These are phyloP conservation scores for Helicoverpa armigera DNA, from an alignment of 1,140 invertebrate species.

Conservation along the genomic window DNA sequence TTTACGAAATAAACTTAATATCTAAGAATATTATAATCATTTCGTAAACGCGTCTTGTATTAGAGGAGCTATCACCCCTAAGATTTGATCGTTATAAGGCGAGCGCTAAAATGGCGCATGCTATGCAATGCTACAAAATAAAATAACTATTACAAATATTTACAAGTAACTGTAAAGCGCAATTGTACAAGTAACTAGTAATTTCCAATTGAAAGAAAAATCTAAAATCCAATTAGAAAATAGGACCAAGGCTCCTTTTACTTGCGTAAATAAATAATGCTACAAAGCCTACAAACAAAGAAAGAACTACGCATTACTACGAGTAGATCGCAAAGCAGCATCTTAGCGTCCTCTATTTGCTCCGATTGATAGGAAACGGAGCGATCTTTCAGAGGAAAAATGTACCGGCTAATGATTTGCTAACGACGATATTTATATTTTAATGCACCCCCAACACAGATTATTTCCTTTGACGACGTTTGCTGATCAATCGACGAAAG, in stretches of 20 bases:
- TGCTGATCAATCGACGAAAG: slow-evolving; percentile 42
- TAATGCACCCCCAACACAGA: slow-evolving; percentile 78
- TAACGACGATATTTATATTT: slow-evolving; percentile 85
- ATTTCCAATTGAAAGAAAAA: too few species aligned
- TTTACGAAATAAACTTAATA: background rate
- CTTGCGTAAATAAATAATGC: too few species aligned
- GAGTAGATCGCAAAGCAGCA: slow-evolving; percentile 13
- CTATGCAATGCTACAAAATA: too few species aligned
- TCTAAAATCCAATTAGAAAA: too few species aligned
- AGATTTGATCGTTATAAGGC: slow-evolving; percentile 30
- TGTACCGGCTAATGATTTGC: slow-evolving; percentile 83
- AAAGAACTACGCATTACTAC: background rate
- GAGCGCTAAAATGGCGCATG: slow-evolving; percentile 39
- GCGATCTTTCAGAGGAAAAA: slow-evolving; percentile 71
- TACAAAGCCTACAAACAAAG: too few species aligned
- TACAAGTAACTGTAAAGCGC: too few species aligned
- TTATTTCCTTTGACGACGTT: slow-evolving; percentile 82
- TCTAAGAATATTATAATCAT: background rate
- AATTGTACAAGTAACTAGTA: too few species aligned
- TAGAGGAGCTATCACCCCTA: slow-evolving; percentile 44
- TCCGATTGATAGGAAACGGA: slow-evolving; percentile 75
- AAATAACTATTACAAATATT: too few species aligned
- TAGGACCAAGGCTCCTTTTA: too few species aligned
- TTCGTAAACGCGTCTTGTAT: slow-evolving; percentile 27
- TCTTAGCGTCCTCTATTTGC: slow-evolving; percentile 49